Base-by-base conservation (phyloP, 2,797 vertebrate species). In the Bryconaethiops microstoma region DNA sequence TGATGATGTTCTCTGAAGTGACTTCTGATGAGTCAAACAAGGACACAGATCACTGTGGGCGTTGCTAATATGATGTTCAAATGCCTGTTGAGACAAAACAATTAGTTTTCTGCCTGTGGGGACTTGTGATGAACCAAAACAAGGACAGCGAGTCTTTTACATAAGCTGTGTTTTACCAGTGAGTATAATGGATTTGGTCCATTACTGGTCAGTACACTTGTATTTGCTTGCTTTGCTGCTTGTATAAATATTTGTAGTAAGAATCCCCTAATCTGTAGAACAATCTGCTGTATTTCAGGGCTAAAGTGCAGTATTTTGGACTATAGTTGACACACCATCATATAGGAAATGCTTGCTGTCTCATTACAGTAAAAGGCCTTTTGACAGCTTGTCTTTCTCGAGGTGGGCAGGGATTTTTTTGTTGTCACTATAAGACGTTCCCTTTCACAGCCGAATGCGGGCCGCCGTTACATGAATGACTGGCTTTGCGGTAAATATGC, bases 351-450 rank as follows among this genome's bases (percentile, higher is more conserved):
- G 35, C 69, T 63, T 67, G 48, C 76, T 79, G 45, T 17, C 64
- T 75, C 78, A 52, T 75, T 83, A 71, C 50, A 40, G 45, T 76
- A 60, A 72, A 74, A 76, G 59, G 65, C 52, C 19, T 75, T 81
- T 78, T 71, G 52, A 70, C 71, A 71, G 63, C 17, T 75, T 77
- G 42, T 55, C 78, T 40, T 72, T 67, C 54, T 52, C 13, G 19
- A 50, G 29, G 35, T 63, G 45, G 35, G 50, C 29, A 23, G 76
- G 42, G 3, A 19, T 67, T 65, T 65, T 74, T 78, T 62, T 75
- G 57, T 25, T 78, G 65, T 59, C 65, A 60, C 21, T 78, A 50
- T 70, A 81, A 81, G 19, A 57, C 64, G 75, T 39, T 57, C 54
- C 64, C 67, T 21, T 77, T n/a, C 55, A 76, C 57, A 50, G 21